Evolutionary conservation across 1,140 invertebrate genomes (phyloP).

Genomic region (Frieseomelitta varia): DNA sequence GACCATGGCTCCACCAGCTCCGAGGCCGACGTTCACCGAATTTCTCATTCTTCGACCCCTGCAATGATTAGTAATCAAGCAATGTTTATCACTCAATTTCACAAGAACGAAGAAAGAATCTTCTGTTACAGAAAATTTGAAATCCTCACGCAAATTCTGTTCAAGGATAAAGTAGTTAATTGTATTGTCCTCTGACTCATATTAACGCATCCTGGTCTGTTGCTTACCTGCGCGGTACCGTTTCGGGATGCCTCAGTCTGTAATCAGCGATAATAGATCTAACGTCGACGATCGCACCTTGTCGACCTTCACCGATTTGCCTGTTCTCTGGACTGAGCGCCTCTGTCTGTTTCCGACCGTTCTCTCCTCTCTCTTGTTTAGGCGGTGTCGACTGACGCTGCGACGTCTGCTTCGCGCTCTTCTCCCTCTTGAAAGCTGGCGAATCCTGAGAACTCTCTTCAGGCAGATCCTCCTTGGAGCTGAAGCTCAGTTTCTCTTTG

Average conservation of each 20-base stretch:
- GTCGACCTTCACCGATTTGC: conserved; percentile 85
- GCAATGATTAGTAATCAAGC: background rate
- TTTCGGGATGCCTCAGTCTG: conserved; percentile 87
- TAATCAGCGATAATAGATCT: conserved; percentile 92
- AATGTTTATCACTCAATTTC: too few relatives aligned
- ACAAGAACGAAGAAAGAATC: conserved; percentile 6
- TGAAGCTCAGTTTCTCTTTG: conserved; percentile 52
- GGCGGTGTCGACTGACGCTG: conserved; percentile 50
- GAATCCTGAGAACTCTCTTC: conserved; percentile 54
- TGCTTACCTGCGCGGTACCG: conserved; percentile 84
- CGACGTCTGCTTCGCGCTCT: conserved; percentile 41
- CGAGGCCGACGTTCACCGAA: conserved; percentile 77
- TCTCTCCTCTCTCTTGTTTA: conserved; percentile 62
- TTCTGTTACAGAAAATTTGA: background rate
- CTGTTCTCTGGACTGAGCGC: conserved; percentile 73
- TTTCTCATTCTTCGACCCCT: conserved; percentile 80
- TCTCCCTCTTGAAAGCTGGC: conserved; percentile 62
- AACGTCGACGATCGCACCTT: conserved; percentile 90
- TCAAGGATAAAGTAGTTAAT: too few relatives aligned
- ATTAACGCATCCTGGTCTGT: too few relatives aligned
- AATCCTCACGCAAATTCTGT: background rate
- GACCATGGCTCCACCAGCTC: conserved; percentile 79
- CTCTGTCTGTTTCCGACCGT: conserved; percentile 61
- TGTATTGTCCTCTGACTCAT: too few relatives aligned
- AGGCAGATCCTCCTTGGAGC: conserved; percentile 49